Evolutionary conservation across 2,888 invertebrate genomes (phyloP), one percentile per base, ranked within the genome.

Genomic region (Leptopilina myrica): DNA sequence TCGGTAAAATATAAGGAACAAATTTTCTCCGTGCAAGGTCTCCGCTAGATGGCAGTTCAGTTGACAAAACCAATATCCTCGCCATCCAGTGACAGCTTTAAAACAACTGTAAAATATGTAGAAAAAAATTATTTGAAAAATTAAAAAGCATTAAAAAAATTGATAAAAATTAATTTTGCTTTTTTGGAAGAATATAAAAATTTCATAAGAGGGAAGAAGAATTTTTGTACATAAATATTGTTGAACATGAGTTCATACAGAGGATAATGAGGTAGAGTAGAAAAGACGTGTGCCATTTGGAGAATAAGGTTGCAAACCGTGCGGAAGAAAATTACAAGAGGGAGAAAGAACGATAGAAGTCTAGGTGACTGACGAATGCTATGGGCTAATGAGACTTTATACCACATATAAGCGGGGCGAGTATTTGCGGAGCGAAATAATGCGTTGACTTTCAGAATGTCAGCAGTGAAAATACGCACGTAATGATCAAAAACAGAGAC

Each of bases 281-380:
- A 76, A 76, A 76, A 79, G 81, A 82, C 62, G 77, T 82, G 78
- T 43, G 43, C 79, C 76, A 43, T 53, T 59, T 59, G 75, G 26
- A 67, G 69, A 77, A 64, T 77, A 67, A 67, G 64, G 66, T 8
- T 76, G 26, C 53, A 49, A 66, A 75, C 53, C 56, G 53, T 26
- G 69, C 53, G 46, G 49, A 76, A 66, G 78, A 56, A 20, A 77
- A 15, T 20, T 53, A 56, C 59, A 79, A 67, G 67, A 76, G 33
- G 33, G 33, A 33, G 33, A 33, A 4, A 33, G 33, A 33, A 20
- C 0, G 33, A 33, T 4, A 33, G 78, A 65, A 69, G 65, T 67
- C 76, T 76, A 80, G 78, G 78, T 81, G 80, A 81, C 81, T 79
- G 81, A 79, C 79, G 62, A 66, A 80, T 66, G 53, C 77, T 59